Conservation (phyloP, 2,888 invertebrate genomes). For the Lathronympha strigana region DNA sequence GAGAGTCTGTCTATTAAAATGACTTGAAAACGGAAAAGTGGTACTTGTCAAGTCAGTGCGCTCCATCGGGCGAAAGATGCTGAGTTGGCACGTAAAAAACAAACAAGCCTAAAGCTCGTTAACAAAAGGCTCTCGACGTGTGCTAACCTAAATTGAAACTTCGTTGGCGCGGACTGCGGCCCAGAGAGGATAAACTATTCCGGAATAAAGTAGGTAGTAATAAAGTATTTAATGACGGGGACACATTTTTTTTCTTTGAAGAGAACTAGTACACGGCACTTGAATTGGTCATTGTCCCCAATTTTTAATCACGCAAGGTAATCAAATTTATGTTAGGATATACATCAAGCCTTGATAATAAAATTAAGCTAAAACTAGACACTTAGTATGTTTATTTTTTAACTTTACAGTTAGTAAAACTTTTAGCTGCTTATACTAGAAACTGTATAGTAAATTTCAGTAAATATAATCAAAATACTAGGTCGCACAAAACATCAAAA, state of each 20-base stretch:
- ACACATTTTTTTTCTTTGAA: neutral
- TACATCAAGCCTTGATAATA: too few relatives aligned
- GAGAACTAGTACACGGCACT: neutral
- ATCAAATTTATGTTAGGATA: too few relatives aligned
- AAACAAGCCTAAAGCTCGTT: conserved; percentile 34
- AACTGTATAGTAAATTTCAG: too few relatives aligned
- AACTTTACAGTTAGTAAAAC: too few relatives aligned
- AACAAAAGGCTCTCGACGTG: conserved; percentile 39
- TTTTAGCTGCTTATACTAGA: too few relatives aligned
- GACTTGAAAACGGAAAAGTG: neutral
- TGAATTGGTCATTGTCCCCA: too few relatives aligned
- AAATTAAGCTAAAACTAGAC: too few relatives aligned
- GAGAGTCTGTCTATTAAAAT: neutral
- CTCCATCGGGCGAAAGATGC: conserved; percentile 22
- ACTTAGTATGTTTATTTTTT: too few relatives aligned
- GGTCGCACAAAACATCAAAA: too few relatives aligned
- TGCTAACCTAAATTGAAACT: conserved; percentile 40
- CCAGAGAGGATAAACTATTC: conserved; percentile 1
- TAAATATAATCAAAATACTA: too few relatives aligned
- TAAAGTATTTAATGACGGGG: neutral
- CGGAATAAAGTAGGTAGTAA: neutral
- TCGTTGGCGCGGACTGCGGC: conserved; percentile 28
- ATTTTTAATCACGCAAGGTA: too few relatives aligned
- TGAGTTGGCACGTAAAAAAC: conserved; percentile 37
- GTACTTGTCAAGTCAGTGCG: conserved; percentile 12